Percentiles rank a stretch among this genome's conserved stretches.
These are phyloP conservation scores for Taenioides sp. DNA, from an alignment of 2,797 vertebrate species.

Conservation along the genomic window DNA sequence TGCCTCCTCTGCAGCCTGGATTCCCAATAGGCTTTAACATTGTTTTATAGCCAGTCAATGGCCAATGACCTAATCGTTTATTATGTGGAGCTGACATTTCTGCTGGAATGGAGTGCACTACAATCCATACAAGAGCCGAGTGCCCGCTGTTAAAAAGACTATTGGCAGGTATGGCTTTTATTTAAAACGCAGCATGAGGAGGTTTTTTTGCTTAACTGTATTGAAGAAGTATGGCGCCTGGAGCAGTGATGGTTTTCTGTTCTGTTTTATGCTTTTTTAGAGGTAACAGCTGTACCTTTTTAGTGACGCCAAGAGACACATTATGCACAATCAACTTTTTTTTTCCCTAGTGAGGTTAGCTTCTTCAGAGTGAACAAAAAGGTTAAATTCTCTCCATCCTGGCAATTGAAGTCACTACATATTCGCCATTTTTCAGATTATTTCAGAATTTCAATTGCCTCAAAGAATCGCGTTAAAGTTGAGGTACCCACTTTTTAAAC, in stretches of 20 bases:
- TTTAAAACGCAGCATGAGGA: not conserved
- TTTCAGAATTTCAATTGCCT: too few relatives aligned
- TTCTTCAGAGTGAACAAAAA: not conserved
- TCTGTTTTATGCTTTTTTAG: not conserved
- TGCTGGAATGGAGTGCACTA: not conserved
- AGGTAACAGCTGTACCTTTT: not conserved
- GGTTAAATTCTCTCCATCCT: too few relatives aligned
- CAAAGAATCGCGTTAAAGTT: too few relatives aligned
- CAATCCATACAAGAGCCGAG: not conserved
- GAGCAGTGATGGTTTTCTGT: constrained; percentile 8
- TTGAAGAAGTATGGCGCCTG: not conserved
- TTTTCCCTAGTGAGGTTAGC: not conserved
- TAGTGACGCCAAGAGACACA: not conserved
- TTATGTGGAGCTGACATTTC: constrained; percentile 28
- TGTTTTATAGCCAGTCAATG: constrained; percentile 21
- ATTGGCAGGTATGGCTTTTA: constrained; percentile 7
- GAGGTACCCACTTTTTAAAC: too few relatives aligned
- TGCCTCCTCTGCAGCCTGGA: constrained; percentile 12
- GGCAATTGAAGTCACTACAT: too few relatives aligned
- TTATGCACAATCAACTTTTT: not conserved
- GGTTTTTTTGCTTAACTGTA: not conserved
- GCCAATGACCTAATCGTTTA: constrained; percentile 36
- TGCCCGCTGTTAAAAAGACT: constrained; percentile 9
- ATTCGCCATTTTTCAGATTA: too few relatives aligned
- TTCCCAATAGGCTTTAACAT: constrained; percentile 19